Evolutionary conservation across 2,113 vertebrate genomes (phyloP).

Genomic region (Istiophorus platypterus): DNA sequence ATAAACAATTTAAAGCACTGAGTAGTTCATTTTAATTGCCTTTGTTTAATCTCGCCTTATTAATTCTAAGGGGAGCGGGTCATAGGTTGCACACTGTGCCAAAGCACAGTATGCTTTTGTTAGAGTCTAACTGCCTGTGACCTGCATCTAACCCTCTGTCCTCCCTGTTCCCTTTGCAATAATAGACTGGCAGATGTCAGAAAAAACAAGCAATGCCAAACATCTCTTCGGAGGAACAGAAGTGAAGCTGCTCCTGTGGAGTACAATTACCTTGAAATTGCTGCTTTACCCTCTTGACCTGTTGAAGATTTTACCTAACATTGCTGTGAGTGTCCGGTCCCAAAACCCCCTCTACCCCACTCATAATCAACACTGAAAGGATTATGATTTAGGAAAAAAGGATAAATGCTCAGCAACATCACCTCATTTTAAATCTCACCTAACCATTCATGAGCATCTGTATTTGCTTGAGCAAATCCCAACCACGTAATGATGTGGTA

Average conservation of each 20-base stretch:
- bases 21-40: not conserved
- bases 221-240: conserved; percentile 50
- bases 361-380: conserved; percentile 18
- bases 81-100: conserved; percentile 27
- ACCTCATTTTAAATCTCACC: conserved; percentile 41
- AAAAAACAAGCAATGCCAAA: conserved; percentile 49
- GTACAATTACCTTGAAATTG: conserved; percentile 63
- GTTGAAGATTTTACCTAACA: conserved; percentile 69
- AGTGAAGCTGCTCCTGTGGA: conserved; percentile 71
- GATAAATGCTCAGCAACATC: conserved; percentile 9
- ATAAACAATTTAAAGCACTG: not conserved
- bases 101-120: conserved; percentile 36
- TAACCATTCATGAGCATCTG: conserved; percentile 44
- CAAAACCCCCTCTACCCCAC: not conserved
- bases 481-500: conserved; percentile 42
- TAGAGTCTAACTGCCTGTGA: conserved; percentile 30
- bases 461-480: conserved; percentile 41
- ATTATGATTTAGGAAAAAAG: conserved; percentile 16
- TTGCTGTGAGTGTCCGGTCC: conserved; percentile 71
- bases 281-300: conserved; percentile 64
- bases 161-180: conserved; percentile 60
- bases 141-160: conserved; percentile 61
- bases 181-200: conserved; percentile 62
- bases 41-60: conserved; percentile 24
- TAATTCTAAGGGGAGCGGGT: conserved; percentile 22